Evolutionary conservation across 1,140 invertebrate genomes (phyloP).

Genomic region (Dreissena rostriformis): DNA sequence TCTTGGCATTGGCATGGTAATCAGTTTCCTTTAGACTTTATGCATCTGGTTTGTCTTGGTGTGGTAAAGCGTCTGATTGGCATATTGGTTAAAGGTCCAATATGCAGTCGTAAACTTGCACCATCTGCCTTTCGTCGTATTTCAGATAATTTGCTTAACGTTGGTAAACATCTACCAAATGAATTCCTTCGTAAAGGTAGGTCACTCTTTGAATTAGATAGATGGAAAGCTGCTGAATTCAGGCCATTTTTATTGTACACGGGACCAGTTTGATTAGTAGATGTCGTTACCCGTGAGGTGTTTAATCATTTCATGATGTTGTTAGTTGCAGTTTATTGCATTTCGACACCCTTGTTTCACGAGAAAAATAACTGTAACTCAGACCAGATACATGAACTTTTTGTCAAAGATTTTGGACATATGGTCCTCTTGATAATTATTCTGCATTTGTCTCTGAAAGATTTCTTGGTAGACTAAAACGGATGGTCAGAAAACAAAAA

Average conservation of each 20-base stretch:
- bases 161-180: background rate
- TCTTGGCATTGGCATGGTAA: slow-evolving; percentile 70
- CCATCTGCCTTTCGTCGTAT: background rate
- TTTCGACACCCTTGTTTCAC: slow-evolving; percentile 46
- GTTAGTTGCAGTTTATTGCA: slow-evolving; percentile 40
- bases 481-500: slow-evolving; percentile 52
- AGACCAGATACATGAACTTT: slow-evolving; percentile 20
- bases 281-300: background rate
- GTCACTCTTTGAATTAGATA: slow-evolving; percentile 1
- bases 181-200: slow-evolving; percentile 6
- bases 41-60: slow-evolving; percentile 80
- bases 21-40: slow-evolving; percentile 78
- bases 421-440: slow-evolving; percentile 45
- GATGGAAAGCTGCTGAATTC: slow-evolving; percentile 10
- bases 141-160: background rate
- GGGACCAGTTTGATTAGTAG: slow-evolving; percentile 33
- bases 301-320: slow-evolving; percentile 48
- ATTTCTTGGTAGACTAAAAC: slow-evolving; percentile 47
- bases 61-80: slow-evolving; percentile 76
- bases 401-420: slow-evolving; percentile 18
- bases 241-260: slow-evolving; percentile 64
- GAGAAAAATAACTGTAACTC: slow-evolving; percentile 37
- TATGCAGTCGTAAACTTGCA: background rate
- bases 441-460: slow-evolving; percentile 58
- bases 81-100: slow-evolving; percentile 66